Conservation (phyloP, 2,797 vertebrate species). For the Acrossocheilus wenchowensis region DNA sequence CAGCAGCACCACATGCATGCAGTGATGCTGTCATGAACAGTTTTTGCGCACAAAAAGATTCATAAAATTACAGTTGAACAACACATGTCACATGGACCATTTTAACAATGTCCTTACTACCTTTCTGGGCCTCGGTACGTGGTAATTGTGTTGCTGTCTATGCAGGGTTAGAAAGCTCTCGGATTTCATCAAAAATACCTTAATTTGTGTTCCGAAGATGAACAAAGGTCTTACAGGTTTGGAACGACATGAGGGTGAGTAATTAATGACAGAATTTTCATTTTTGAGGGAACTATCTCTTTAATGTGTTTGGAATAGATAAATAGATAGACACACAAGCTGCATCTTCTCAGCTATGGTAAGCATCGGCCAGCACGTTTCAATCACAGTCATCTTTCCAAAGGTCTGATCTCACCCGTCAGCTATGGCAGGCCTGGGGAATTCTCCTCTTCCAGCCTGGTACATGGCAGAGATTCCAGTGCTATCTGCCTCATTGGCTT, state of each 20-base stretch:
- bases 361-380: background rate
- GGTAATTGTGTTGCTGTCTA: too few relatives aligned
- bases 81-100: too few relatives aligned
- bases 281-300: background rate
- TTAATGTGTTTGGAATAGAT: background rate
- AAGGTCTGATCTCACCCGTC: conserved; percentile 62
- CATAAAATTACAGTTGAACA: too few relatives aligned
- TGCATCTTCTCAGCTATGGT: background rate
- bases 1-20: too few relatives aligned
- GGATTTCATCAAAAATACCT: too few relatives aligned
- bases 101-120: too few relatives aligned
- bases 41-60: too few relatives aligned
- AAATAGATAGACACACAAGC: conserved; percentile 67
- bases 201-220: background rate
- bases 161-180: too few relatives aligned
- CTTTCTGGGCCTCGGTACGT: too few relatives aligned
- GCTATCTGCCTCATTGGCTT: conserved; percentile 23
- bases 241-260: background rate
- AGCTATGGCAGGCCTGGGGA: conserved; percentile 36
- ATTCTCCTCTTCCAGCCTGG: conserved; percentile 12
- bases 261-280: background rate
- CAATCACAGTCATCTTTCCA: conserved; percentile 9
- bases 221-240: background rate
- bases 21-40: too few relatives aligned
- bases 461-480: conserved; percentile 21